Evolutionary conservation across 2,888 invertebrate genomes (phyloP).

Genomic region (Notodonta ziczac): DNA sequence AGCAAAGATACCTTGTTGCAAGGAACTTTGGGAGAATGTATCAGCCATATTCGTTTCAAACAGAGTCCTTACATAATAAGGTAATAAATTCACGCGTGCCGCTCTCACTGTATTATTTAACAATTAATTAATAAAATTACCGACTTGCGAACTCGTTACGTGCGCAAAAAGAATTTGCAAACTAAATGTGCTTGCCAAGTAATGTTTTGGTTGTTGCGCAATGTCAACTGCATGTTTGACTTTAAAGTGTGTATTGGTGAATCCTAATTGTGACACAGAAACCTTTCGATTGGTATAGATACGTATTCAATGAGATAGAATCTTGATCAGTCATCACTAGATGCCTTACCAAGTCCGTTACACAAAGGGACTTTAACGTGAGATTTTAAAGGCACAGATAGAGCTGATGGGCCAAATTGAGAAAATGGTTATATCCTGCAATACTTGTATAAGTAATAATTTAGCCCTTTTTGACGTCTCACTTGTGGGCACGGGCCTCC

Average conservation of each 20-base stretch:
- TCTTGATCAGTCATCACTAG: not conserved
- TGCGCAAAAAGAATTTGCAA: slow-evolving; percentile 19
- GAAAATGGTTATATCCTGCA: too few relatives aligned
- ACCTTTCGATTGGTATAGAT: slow-evolving; percentile 17
- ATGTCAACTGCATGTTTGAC: slow-evolving; percentile 20
- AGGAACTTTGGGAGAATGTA: not conserved
- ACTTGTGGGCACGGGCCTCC: too few relatives aligned
- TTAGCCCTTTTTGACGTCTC: too few relatives aligned
- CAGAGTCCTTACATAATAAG: slow-evolving; percentile 16
- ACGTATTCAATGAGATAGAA: not conserved
- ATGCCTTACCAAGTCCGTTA: too few relatives aligned
- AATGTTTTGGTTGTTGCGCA: slow-evolving; percentile 17
- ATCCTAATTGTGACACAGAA: slow-evolving; percentile 32
- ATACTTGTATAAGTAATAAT: too few relatives aligned
- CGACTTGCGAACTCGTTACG: slow-evolving; percentile 26
- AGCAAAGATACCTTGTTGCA: too few relatives aligned
- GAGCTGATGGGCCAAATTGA: too few relatives aligned
- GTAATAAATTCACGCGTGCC: slow-evolving; percentile 21
- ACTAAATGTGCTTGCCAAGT: slow-evolving; percentile 5
- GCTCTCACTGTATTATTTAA: slow-evolving; percentile 37
- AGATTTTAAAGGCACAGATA: too few relatives aligned
- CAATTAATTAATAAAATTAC: slow-evolving; percentile 40
- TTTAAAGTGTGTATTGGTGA: slow-evolving; percentile 14
- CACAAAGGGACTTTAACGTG: too few relatives aligned
- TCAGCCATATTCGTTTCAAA: not conserved